Evolutionary conservation across 30 jellyfish, hydroid and myxozoan species (phyloP), one percentile per base, ranked within the genome.

Genomic region (Hydractinia echinata): DNA sequence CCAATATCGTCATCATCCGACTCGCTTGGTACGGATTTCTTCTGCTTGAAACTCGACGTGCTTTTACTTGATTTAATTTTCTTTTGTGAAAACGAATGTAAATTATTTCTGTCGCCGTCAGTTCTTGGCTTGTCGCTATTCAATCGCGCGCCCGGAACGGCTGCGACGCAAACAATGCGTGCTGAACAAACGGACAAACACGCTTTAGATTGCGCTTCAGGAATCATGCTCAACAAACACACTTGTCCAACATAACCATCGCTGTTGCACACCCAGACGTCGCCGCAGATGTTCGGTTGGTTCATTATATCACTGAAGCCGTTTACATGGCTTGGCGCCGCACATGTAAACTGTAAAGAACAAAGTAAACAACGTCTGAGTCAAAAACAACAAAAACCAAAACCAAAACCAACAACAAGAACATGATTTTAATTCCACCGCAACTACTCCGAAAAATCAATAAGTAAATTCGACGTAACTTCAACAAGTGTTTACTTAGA

Each of bases 231-330:
- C 10, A 94, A 88, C 14, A 88, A 72, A 77, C 99, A 94, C 48
- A 94, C 95, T 72, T 94, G 99, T 11, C 99, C 99, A 66, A 94
- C 99, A 73, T 88, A 94, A 14, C 99, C 99, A 82, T 94, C 99
- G 67, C 99, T 94, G 76, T 94, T 94, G 71, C 99, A 94, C 11
- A 94, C 99, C 99, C 99, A 94, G 13, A 94, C 95, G 39, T 94
- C 99, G 6, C 99, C 99, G 66, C 55, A 20, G 15, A 80, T 51
- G 51, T 88, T 82, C 20, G 72, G 71, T 72, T 84, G 91, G 54
- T 54, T 61, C 54, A 76, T 53, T 44, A 73, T 79, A 72, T 88
- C 99, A 56, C 95, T 92, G 51, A 21, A 73, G 21, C 58, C 58
- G 56, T 61, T 68, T 9, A 87, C 73, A 55, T 79, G 8, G 48